Evolutionary conservation across 1,140 invertebrate genomes (phyloP), one percentile per base, ranked within the genome.

Genomic region (Kradibia gibbosae): DNA sequence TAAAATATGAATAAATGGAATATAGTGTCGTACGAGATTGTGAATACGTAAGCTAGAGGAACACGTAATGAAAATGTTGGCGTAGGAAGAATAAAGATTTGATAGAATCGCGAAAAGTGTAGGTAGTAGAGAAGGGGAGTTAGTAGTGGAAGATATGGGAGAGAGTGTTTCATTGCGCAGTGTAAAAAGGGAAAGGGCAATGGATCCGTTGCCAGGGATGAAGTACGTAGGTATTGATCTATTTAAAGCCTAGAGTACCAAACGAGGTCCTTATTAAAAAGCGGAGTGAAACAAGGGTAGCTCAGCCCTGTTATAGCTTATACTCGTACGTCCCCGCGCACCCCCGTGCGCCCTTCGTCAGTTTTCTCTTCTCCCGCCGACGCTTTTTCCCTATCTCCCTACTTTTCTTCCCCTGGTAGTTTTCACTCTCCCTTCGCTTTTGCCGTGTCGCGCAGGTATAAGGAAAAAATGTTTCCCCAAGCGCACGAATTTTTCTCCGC

Each of bases 221-320:
- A 90, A 90, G 87, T 90, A 88, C 87, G 89, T 88, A 88, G 87
- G 90, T 91, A 91, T 90, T 91, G 90, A 91, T 91, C 89, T 91
- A 90, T 91, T 91, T 90, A 91, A 91, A 90, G 90, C 89, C 88
- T 91, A 90, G 89, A 91, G 89, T 89, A 90, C 87, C 89, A 90
- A 91, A 91, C 89, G 90, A 91, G 89, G 88, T 89, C 89, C 89
- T 91, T 91, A 91, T 91, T 89, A 91, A 90, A 91, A 90, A 91
- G 89, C 88, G 86, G 88, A 90, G 89, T 90, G 88, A 90, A 90
- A 89, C 88, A 87, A 87, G 89, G 88, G 85, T 88, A 87, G 86
- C 85, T 80, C 80, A 80, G 83, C 79, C 31, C 70, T 74, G 73
- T 42, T 75, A 39, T 42, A 57, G 28, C 73, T 22, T 48, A 39